These are phyloP conservation scores for Helicoverpa zea DNA, from an alignment of 1,140 invertebrate genomes.

Conservation along the genomic window DNA sequence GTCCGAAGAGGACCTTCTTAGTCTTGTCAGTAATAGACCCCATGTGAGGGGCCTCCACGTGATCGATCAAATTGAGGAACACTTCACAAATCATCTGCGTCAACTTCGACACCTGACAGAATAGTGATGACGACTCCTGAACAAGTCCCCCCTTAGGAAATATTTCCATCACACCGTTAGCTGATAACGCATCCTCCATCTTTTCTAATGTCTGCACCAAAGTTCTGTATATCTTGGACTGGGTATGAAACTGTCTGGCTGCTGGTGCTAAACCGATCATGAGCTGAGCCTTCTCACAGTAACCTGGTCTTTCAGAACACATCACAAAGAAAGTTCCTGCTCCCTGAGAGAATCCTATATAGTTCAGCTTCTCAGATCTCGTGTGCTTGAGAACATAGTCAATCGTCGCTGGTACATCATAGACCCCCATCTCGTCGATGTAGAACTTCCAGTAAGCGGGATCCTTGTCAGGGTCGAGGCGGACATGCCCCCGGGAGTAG, in stretches of 20 bases:
- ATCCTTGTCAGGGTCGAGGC: slow-evolving; percentile 83
- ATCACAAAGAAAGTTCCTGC: slow-evolving; percentile 67
- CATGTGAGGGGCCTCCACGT: too few species aligned
- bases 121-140: too few species aligned
- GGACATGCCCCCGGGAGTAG: slow-evolving; percentile 88
- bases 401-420: slow-evolving; percentile 92
- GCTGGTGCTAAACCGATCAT: too few species aligned
- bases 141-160: too few species aligned
- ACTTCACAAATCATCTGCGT: too few species aligned
- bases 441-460: slow-evolving; percentile 85
- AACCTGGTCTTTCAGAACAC: slow-evolving; percentile 71
- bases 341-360: slow-evolving; percentile 89
- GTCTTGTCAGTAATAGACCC: slow-evolving; percentile 51
- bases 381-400: slow-evolving; percentile 88
- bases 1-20: slow-evolving; percentile 75
- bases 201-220: too few species aligned
- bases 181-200: too few species aligned
- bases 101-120: too few species aligned
- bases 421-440: slow-evolving; percentile 91
- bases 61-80: slow-evolving; percentile 44
- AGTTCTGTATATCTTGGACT: too few species aligned
- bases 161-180: too few species aligned
- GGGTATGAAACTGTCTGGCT: too few species aligned
- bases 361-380: slow-evolving; percentile 75
- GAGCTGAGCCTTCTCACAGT: too few species aligned